phyloP scores from a whole-genome alignment of 2,113 vertebrate genomes.

The Vombatus ursinus region DNA sequence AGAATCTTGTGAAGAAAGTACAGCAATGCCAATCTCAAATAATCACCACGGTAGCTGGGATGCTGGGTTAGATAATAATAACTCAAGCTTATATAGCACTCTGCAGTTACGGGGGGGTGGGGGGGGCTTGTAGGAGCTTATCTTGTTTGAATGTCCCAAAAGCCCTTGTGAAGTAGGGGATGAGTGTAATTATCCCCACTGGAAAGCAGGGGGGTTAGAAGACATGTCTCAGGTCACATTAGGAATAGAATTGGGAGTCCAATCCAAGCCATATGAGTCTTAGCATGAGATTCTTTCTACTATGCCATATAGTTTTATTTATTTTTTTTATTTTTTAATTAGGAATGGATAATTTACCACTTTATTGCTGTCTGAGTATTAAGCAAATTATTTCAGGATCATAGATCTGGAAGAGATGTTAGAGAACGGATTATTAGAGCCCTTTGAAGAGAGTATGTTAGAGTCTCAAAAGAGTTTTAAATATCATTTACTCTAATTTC shows the following conservation, averaged over 20 bases:
- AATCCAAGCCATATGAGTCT: neutral
- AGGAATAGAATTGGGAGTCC: neutral
- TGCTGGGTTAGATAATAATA: neutral
- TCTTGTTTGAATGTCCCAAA: neutral
- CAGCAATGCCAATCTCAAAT: slow-evolving; percentile 72
- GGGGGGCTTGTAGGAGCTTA: neutral
- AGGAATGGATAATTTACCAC: neutral
- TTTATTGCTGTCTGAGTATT: neutral
- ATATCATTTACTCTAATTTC: neutral
- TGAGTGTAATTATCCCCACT: neutral
- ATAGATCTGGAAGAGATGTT: neutral
- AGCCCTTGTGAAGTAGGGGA: neutral
- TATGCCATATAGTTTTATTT: neutral
- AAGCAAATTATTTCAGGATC: neutral
- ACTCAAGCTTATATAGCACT: neutral
- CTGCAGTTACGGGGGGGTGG: neutral
- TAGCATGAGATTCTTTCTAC: neutral
- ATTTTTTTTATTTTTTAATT: neutral
- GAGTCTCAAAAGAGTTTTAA: neutral
- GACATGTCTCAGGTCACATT: neutral
- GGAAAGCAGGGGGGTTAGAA: neutral
- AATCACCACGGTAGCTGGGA: slow-evolving; percentile 58
- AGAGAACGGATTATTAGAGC: neutral
- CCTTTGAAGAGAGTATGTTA: neutral
- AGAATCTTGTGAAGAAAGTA: slow-evolving; percentile 59